Base-by-base conservation (phyloP, 2,797 vertebrate species). In the Schizopygopsis malacanthus region DNA sequence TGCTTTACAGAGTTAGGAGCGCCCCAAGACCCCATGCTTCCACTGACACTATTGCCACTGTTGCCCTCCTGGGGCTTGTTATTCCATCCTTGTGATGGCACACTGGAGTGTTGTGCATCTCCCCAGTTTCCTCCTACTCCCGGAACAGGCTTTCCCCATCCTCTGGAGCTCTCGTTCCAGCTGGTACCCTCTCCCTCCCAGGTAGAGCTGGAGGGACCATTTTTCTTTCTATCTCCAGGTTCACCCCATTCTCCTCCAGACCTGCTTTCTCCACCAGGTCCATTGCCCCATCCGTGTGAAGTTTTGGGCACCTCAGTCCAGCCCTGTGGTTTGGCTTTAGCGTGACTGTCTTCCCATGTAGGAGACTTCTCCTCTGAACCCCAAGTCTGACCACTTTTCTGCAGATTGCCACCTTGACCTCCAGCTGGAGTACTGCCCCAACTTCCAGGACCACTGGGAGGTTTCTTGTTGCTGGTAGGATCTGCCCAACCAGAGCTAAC, bases 251-350 rank as follows among this genome's bases (percentile, higher is more conserved):
- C 97, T 73, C 96, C 93, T 0, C 95, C 90, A 1, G 93, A 93
- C 22, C 91, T 56, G 86, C 95, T 94, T 88, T 97, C 97, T 92
- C 96, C 97, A 76, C 93, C 92, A 71, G 92, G 92, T 87, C 92
- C 93, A 88, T 87, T 94, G 83, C 95, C 95, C 97, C 98, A 98
- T 94, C 94, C 93, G 70, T 97, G 96, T 91, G 95, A 95, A 39
- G 95, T 87, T 94, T 99, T 99, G 88, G 96, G 95, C 92, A 96
- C 97, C 59, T 98, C 98, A 81, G 94, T 95, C 97, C 98, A 99
- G 79, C 96, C 93, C 90, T 97, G 97, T 93, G 93, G 87, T 92
- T 96, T 94, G 87, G 95, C 70, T 92, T 98, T 98, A 59, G 92
- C 86, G 84, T 97, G 97, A 85, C 96, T 90, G 73, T 98, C 97